Base-by-base conservation (phyloP, 2,113 vertebrate species). In the Pterocles orientalis region DNA sequence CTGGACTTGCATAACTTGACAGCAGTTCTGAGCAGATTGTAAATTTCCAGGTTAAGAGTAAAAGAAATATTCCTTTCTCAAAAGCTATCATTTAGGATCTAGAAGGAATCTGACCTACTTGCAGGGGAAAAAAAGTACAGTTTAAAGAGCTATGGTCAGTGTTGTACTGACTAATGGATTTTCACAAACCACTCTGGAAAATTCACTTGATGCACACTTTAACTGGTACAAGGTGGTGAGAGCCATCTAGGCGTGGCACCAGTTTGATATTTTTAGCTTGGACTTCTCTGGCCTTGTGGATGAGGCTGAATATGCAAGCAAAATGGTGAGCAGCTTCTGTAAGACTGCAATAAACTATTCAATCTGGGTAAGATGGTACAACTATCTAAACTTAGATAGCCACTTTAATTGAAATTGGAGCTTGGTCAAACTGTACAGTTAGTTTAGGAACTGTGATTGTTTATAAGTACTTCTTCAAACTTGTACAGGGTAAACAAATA, bases 1-100 rank as follows among this genome's bases (percentile, higher is more conserved):
- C 95, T 90, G 82, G 80, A 75, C 95, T 96, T 97, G 96, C 77
- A 83, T 90, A 90, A 92, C 72, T 84, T 66, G 1, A 51, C 93
- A 84, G 72, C 72, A 62, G 33, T 90, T 86, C 80, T 51, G 86
- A 86, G 76, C 83, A 82, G 61, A 76, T 20, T 60, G 81, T 71
- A 83, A 53, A 90, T 94, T 92, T 96, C 88, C 92, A 93, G 72
- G 47, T 90, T 92, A 73, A 47, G n/a, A 80, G 47, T 45, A 77
- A 94, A 64, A 87, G 64, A 87, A 72, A 33, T 81, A 57, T 11
- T 75, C 26, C n/a, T 64, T 80, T 88, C 76, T 83, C 33, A 64
- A 78, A 88, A 81, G 64, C 43, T 88, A 3, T 56, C 2, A 2
- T 80, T 90, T 78, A 64, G 56, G 68, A 88, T 60, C 12, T 68